A percentile compares a stretch with the other conserved stretches of the same genome.
Conservation (phyloP, 2,888 invertebrate species). For the Eutolmus rufibarbis region DNA sequence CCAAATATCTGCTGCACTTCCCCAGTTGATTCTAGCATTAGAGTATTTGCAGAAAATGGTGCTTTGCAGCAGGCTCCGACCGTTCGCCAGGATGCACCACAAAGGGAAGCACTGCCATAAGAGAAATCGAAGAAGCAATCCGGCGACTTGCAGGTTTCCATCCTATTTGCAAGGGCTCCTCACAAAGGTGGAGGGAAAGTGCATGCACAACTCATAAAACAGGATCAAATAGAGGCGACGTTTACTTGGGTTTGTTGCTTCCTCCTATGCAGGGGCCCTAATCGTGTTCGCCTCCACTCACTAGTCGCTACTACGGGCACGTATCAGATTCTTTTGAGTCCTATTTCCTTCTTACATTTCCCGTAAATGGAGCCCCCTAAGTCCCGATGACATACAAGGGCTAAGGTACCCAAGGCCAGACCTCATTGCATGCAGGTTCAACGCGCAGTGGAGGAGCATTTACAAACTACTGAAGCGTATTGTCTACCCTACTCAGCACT, state of each 20-base stretch:
- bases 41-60: conserved; percentile 21
- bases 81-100: neutral
- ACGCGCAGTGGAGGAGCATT: conserved; percentile 3
- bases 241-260: conserved; percentile 24
- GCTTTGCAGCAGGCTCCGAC: neutral
- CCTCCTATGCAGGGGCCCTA: neutral
- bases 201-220: conserved; percentile 38
- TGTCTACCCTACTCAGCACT: conserved; percentile 28
- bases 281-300: conserved; percentile 11
- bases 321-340: conserved; percentile 33
- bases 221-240: conserved; percentile 25
- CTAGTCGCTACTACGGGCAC: neutral
- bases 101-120: neutral
- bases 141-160: neutral
- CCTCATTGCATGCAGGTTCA: conserved; percentile 4
- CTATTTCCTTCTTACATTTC: conserved; percentile 16
- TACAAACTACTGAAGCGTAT: conserved; percentile 35
- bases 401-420: conserved; percentile 9
- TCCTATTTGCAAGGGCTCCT: neutral
- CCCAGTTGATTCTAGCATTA: conserved; percentile 24
- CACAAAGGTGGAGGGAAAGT: conserved; percentile 19
- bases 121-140: conserved; percentile 8
- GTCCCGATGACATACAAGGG: conserved; percentile 16
- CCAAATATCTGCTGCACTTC: conserved; percentile 14
- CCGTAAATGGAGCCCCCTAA: conserved; percentile 13